Evolutionary conservation across 2,888 invertebrate species (phyloP).

Genomic region (Sinotaia quadrata): DNA sequence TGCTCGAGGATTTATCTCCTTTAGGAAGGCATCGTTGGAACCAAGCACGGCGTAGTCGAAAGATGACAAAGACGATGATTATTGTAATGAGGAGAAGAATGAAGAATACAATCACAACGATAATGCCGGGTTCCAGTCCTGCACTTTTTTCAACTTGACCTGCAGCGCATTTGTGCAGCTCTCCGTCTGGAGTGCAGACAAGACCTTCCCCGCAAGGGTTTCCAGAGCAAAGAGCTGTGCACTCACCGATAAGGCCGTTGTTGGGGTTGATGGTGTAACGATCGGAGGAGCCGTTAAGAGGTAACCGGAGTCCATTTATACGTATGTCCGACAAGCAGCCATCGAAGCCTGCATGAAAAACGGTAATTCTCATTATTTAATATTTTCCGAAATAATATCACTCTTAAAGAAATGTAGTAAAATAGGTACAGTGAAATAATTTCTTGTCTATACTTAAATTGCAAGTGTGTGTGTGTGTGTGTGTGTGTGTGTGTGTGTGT

Average conservation of each 20-base stretch:
- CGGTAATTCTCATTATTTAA: too few species aligned
- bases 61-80: constrained; percentile 82
- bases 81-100: constrained; percentile 76
- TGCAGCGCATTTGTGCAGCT: constrained; percentile 44
- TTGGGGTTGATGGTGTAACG: constrained; percentile 60
- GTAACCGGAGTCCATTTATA: constrained; percentile 90
- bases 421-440: too few species aligned
- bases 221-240: constrained; percentile 50
- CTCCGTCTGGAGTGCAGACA: constrained; percentile 49
- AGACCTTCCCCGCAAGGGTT: constrained; percentile 47
- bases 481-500: too few species aligned
- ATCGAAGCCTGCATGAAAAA: constrained; percentile 78
- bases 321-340: constrained; percentile 93
- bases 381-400: too few species aligned
- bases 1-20: constrained; percentile 18
- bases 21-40: constrained; percentile 39
- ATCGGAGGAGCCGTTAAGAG: constrained; percentile 86
- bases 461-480: too few species aligned
- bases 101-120: constrained; percentile 94
- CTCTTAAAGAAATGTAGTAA: neutral
- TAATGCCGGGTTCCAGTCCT: constrained; percentile 92
- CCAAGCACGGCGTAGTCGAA: constrained; percentile 85
- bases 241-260: constrained; percentile 50
- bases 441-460: too few species aligned
- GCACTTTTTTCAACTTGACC: constrained; percentile 81